Evolutionary conservation across 2,888 invertebrate genomes (phyloP).

Genomic region (Diarsia brunnea): DNA sequence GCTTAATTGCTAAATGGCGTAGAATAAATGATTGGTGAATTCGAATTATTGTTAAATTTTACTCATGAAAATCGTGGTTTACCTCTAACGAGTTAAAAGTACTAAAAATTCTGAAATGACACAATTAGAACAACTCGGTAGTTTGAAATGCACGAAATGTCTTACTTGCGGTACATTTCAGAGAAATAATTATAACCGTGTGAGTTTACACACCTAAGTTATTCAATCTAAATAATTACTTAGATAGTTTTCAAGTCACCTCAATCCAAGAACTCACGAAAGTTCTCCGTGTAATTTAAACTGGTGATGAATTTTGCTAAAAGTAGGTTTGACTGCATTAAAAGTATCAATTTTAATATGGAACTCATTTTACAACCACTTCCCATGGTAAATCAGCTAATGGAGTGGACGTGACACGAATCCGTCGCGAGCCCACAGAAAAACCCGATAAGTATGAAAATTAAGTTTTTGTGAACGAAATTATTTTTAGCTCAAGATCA

Average conservation of each 20-base stretch:
- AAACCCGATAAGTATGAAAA: constrained; percentile 75
- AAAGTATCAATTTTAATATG: constrained; percentile 70
- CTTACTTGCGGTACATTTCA: constrained; percentile 3
- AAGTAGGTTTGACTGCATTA: constrained; percentile 27
- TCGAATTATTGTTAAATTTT: constrained; percentile 31
- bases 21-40: constrained; percentile 32
- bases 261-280: neutral
- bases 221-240: constrained; percentile 32
- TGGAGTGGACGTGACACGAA: constrained; percentile 81
- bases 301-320: constrained; percentile 12
- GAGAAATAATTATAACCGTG: constrained; percentile 26
- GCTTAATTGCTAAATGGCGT: constrained; percentile 38
- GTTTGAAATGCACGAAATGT: constrained; percentile 5
- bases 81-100: neutral
- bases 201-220: constrained; percentile 29
- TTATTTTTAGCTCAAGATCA: constrained; percentile 75
- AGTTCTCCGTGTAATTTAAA: constrained; percentile 19
- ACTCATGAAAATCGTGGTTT: constrained; percentile 7
- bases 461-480: constrained; percentile 73
- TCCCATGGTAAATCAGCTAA: constrained; percentile 83
- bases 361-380: constrained; percentile 74
- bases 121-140: neutral
- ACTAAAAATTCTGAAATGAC: neutral
- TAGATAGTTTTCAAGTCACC: constrained; percentile 24
- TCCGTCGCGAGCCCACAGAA: constrained; percentile 63